Percentiles rank a stretch among this genome's conserved stretches.
Conservation (phyloP, 2,113 vertebrate species). For the Burhinus oedicnemus region DNA sequence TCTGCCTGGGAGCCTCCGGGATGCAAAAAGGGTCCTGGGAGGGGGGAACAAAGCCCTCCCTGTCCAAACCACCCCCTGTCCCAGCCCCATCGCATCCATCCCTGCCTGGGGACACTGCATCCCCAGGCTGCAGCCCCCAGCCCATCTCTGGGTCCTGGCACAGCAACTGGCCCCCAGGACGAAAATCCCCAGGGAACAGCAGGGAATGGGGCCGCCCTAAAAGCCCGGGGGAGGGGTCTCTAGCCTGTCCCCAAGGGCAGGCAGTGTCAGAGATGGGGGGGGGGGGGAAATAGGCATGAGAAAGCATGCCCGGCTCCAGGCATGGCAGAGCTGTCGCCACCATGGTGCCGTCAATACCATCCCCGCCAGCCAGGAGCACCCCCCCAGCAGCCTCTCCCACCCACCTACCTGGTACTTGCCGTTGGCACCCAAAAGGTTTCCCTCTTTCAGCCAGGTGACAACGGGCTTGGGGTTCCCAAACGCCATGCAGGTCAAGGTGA, state of each 20-base stretch:
- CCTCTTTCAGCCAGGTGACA: slow-evolving; percentile 95
- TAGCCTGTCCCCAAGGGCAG: background rate
- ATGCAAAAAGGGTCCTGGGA: slow-evolving; percentile 15
- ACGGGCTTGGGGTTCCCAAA: slow-evolving; percentile 97
- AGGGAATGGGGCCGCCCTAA: background rate
- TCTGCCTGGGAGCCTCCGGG: background rate
- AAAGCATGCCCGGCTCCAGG: background rate
- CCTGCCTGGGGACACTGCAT: rapidly evolving
- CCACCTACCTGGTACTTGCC: slow-evolving; percentile 91
- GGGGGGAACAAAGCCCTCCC: background rate
- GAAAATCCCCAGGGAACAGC: background rate
- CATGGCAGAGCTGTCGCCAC: rapidly evolving
- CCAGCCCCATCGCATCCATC: background rate
- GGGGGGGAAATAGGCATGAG: background rate
- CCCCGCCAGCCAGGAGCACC: background rate
- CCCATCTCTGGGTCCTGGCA: background rate
- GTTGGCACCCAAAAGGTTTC: slow-evolving; percentile 84
- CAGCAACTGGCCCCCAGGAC: background rate
- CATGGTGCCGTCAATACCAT: rapidly evolving
- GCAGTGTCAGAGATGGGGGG: background rate
- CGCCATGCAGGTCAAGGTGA: slow-evolving; percentile 92
- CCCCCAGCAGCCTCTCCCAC: background rate
- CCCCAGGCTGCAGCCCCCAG: background rate
- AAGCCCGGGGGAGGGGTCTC: rapidly evolving
- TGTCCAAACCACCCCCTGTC: background rate